Conservation (phyloP, 2,113 vertebrate genomes). For the Scalopus aquaticus region DNA sequence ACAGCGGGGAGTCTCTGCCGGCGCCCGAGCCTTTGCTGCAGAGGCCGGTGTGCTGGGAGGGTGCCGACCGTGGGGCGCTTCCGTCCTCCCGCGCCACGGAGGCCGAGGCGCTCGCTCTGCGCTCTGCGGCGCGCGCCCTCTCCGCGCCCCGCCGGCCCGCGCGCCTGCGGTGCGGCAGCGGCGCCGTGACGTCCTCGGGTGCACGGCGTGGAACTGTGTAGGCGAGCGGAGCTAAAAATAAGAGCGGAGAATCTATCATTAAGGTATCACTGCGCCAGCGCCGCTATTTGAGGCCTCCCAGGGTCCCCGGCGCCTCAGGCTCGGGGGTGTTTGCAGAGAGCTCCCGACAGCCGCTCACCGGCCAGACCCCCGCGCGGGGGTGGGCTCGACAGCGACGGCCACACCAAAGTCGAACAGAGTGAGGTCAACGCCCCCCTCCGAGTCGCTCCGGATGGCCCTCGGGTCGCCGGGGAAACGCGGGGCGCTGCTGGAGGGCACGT, state of each 20-base stretch:
- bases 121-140: constrained; percentile 61
- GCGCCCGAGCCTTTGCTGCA: too few species aligned
- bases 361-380: constrained; percentile 43
- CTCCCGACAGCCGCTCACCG: constrained; percentile 46
- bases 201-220: constrained; percentile 77
- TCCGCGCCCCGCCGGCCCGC: constrained; percentile 46
- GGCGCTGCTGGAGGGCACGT: too few species aligned
- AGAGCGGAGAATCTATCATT: constrained; percentile 79
- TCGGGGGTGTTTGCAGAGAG: constrained; percentile 65
- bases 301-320: constrained; percentile 71
- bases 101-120: too few species aligned
- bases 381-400: constrained; percentile 16
- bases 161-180: constrained; percentile 56
- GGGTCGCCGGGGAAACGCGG: neutral
- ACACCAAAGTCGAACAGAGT: constrained; percentile 38
- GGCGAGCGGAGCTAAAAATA: constrained; percentile 81
- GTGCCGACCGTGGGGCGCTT: too few species aligned
- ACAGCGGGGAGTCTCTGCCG: too few species aligned
- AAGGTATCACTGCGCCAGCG: constrained; percentile 79
- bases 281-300: constrained; percentile 76
- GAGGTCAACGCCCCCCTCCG: neutral
- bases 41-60: too few species aligned
- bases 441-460: neutral
- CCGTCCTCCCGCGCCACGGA: neutral
- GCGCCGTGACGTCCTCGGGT: constrained; percentile 77